These are phyloP conservation scores for Candoia aspera DNA, from an alignment of 2,113 vertebrate genomes.

Conservation along the genomic window DNA sequence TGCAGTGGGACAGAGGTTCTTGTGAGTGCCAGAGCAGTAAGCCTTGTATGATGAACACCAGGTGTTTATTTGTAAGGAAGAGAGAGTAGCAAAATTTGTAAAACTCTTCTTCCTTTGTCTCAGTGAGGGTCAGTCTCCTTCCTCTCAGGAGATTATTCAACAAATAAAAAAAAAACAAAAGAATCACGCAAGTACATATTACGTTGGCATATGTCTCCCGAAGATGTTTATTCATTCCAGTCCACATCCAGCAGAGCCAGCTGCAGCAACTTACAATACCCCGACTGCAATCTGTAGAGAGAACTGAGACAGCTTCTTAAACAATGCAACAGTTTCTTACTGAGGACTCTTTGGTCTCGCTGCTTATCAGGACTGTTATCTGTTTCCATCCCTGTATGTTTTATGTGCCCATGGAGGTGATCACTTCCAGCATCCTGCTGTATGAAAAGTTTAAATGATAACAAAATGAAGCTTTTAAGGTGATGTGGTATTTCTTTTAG, in stretches of 20 bases:
- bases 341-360: background rate
- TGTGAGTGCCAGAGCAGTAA: background rate
- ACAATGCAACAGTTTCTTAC: background rate
- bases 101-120: background rate
- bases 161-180: background rate
- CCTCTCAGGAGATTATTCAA: background rate
- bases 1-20: background rate
- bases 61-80: background rate
- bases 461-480: background rate
- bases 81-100: background rate
- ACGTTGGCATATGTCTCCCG: background rate
- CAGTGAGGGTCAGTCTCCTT: too few species aligned
- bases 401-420: background rate
- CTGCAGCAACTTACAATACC: background rate
- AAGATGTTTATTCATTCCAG: background rate
- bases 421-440: background rate
- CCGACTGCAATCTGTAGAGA: background rate
- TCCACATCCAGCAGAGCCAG: background rate
- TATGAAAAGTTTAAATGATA: background rate
- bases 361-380: background rate
- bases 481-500: background rate
- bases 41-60: background rate
- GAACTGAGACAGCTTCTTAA: background rate
- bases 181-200: background rate
- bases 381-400: background rate